Percentiles rank a stretch among this genome's conserved stretches.
phyloP scores from a whole-genome alignment of 2,797 vertebrate genomes.

The Miichthys miiuy region DNA sequence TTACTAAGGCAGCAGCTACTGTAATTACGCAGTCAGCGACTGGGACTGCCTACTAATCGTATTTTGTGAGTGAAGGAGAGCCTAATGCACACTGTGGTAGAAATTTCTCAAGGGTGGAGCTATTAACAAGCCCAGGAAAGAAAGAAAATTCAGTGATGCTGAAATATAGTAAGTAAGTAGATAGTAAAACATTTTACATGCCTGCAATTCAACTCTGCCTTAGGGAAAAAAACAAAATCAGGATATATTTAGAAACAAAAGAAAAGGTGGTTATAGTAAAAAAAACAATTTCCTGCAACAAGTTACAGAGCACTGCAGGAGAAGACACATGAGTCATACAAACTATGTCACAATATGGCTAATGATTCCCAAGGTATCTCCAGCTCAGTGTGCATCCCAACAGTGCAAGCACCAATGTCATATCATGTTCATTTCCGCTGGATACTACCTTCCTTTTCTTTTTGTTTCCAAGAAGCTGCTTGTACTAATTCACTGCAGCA shows the following conservation, averaged over 20 bases:
- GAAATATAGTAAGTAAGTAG: constrained; percentile 36
- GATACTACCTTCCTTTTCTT: neutral
- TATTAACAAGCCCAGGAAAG: constrained; percentile 57
- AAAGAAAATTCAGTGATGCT: constrained; percentile 42
- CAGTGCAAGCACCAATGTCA: neutral
- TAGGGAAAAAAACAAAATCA: constrained; percentile 2
- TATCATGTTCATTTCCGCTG: constrained; percentile 1
- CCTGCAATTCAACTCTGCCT: constrained; percentile 13
- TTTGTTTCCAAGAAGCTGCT: constrained; percentile 23
- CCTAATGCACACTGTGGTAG: constrained; percentile 47
- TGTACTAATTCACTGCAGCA: constrained; percentile 16
- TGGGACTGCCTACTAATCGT: constrained; percentile 62
- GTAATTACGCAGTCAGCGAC: constrained; percentile 63
- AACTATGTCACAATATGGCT: constrained; percentile 12
- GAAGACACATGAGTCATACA: constrained; percentile 35
- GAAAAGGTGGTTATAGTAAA: neutral
- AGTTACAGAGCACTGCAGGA: constrained; percentile 9
- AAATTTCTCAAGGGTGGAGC: constrained; percentile 59
- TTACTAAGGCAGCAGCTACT: constrained; percentile 58
- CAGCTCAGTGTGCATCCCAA: neutral
- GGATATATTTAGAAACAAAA: neutral
- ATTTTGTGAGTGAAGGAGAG: constrained; percentile 56
- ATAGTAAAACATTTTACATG: constrained; percentile 44
- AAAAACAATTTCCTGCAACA: constrained; percentile 16
- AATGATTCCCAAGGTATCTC: neutral